Conservation (phyloP, 2,888 invertebrate species). For the Rhorus exstirpatorius region DNA sequence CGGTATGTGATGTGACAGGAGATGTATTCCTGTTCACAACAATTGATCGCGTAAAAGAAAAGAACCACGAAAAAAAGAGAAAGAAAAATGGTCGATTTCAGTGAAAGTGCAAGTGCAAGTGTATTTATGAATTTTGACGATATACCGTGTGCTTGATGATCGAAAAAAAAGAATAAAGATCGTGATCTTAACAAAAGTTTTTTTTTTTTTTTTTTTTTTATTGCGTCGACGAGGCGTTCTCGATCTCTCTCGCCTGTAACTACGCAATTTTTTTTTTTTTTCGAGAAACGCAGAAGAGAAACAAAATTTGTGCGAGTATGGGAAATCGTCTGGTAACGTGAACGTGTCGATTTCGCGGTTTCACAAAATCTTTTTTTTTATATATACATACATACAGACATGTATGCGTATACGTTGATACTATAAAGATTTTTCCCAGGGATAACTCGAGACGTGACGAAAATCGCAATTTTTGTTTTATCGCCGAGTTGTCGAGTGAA, state of each 20-base stretch:
- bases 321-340: conserved; percentile 40
- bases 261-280: conserved; percentile 1
- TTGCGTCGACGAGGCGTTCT: conserved; percentile 2
- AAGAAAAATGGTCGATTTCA: neutral
- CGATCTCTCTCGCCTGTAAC: conserved; percentile 7
- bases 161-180: conserved; percentile 9
- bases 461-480: conserved; percentile 5
- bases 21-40: conserved; percentile 61
- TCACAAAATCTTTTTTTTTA: conserved; percentile 23
- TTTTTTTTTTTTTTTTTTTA: conserved; percentile 17
- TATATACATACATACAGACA: neutral
- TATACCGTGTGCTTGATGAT: neutral
- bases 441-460: conserved; percentile 1
- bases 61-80: conserved; percentile 3
- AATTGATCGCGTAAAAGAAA: conserved; percentile 45
- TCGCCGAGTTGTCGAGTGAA: neutral
- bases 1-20: conserved; percentile 61
- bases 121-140: neutral
- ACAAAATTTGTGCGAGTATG: conserved; percentile 42
- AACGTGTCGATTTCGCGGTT: conserved; percentile 49
- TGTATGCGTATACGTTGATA: no score
- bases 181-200: neutral
- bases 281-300: conserved; percentile 32
- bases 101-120: neutral
- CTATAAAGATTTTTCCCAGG: conserved; percentile 14